phyloP scores from a whole-genome alignment of 2,888 invertebrate species.

The Invenusta paracnida region DNA sequence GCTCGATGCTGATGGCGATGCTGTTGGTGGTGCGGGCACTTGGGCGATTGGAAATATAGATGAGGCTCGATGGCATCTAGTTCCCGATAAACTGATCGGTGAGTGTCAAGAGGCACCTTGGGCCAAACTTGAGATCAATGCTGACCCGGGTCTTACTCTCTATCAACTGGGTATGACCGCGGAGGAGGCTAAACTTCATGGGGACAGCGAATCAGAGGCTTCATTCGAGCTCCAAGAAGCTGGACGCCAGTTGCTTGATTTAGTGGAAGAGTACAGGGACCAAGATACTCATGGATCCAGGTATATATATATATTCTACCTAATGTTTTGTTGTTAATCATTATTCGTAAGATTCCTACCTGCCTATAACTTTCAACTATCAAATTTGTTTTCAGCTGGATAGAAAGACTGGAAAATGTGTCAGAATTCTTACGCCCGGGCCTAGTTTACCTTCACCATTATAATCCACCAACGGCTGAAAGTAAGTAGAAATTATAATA shows the following conservation, averaged over 20 bases:
- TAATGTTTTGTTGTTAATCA: not conserved
- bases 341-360: no score
- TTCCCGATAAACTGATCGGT: not conserved
- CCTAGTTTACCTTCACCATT: not conserved
- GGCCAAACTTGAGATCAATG: not conserved
- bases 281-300: not conserved
- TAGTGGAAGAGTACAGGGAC: not conserved
- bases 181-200: not conserved
- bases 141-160: not conserved
- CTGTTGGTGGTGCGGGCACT: not conserved
- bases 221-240: not conserved
- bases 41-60: not conserved
- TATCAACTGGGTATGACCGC: not conserved
- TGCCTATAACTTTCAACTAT: no score
- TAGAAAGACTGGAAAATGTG: not conserved
- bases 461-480: not conserved
- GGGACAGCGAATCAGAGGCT: not conserved
- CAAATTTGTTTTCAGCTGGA: constrained; percentile 23
- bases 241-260: not conserved
- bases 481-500: not conserved
- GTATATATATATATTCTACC: not conserved
- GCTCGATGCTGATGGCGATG: not conserved
- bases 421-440: not conserved
- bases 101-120: not conserved
- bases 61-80: not conserved